Evolutionary conservation across 2,113 vertebrate genomes (phyloP).

Genomic region (Puntigrus tetrazona): DNA sequence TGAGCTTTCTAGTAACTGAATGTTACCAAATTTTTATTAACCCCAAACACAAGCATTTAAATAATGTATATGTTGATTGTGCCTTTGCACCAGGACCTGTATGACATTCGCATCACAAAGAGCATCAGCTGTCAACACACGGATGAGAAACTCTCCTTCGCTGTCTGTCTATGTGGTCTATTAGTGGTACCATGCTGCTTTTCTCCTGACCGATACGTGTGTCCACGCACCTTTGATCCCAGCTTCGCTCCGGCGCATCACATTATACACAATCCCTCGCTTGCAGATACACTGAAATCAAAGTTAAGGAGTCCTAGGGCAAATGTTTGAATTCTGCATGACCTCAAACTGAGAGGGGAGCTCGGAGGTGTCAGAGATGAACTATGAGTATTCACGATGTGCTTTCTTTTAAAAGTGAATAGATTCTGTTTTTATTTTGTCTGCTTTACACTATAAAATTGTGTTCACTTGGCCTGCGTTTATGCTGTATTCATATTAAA

Average conservation of each 20-base stretch:
- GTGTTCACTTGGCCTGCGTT: neutral
- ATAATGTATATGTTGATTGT: slow-evolving; percentile 32
- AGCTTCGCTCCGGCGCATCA: neutral
- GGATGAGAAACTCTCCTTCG: slow-evolving; percentile 20
- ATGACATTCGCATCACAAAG: slow-evolving; percentile 34
- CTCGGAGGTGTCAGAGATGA: slow-evolving; percentile 30
- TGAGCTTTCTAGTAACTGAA: slow-evolving; percentile 39
- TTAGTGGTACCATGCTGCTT: slow-evolving; percentile 23
- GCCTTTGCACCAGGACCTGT: slow-evolving; percentile 37
- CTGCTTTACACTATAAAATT: neutral
- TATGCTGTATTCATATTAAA: neutral
- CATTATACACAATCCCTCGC: slow-evolving; percentile 20
- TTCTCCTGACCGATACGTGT: slow-evolving; percentile 19
- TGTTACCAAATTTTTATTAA: slow-evolving; percentile 42
- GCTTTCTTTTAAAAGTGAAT: slow-evolving; percentile 5
- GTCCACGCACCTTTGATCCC: slow-evolving; percentile 34
- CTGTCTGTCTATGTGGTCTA: neutral
- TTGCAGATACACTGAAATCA: neutral
- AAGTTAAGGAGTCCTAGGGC: neutral
- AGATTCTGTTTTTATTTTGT: slow-evolving; percentile 22
- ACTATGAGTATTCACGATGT: slow-evolving; percentile 10
- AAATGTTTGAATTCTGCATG: slow-evolving; percentile 10
- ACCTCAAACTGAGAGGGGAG: slow-evolving; percentile 28
- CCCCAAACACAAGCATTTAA: slow-evolving; percentile 32
- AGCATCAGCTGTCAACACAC: slow-evolving; percentile 43